Conservation (phyloP, 1,140 invertebrate species). For the Ceratina japonica region DNA sequence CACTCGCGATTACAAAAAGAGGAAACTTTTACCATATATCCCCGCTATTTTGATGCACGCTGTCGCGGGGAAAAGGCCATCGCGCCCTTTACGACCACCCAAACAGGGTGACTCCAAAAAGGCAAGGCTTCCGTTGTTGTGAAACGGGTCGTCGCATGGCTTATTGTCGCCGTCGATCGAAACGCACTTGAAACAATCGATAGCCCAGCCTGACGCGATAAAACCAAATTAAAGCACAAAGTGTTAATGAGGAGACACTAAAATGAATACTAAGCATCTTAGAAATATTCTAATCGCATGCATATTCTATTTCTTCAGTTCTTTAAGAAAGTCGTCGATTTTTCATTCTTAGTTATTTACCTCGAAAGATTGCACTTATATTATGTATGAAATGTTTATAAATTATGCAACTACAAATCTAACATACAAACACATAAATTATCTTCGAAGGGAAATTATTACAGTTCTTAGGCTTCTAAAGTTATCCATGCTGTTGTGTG, state of each 20-base stretch:
- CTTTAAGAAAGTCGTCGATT: not conserved
- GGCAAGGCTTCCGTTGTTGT: slow-evolving; percentile 92
- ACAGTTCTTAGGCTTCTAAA: not conserved
- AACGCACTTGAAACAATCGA: slow-evolving; percentile 98
- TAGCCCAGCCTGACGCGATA: slow-evolving; percentile 79
- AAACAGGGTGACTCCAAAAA: slow-evolving; percentile 95
- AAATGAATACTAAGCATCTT: no score
- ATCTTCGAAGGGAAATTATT: not conserved
- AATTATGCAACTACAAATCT: no score
- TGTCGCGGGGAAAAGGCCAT: slow-evolving; percentile 97
- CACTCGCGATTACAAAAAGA: slow-evolving; percentile 42
- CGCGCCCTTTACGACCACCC: slow-evolving; percentile 93
- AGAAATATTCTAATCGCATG: not conserved
- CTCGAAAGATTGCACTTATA: not conserved
- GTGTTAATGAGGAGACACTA: not conserved
- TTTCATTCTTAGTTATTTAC: not conserved
- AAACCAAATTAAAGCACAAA: not conserved
- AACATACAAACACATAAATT: not conserved
- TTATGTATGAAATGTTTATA: not conserved
- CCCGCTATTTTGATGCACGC: slow-evolving; percentile 97
- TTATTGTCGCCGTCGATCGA: slow-evolving; percentile 93
- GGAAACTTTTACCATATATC: slow-evolving; percentile 83
- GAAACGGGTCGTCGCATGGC: slow-evolving; percentile 97
- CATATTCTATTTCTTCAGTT: not conserved
- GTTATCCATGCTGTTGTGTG: no score